Percentiles rank a stretch among this genome's conserved stretches.
Evolutionary conservation across 2,113 vertebrate genomes (phyloP).

Genomic region (Caranx melampygus): DNA sequence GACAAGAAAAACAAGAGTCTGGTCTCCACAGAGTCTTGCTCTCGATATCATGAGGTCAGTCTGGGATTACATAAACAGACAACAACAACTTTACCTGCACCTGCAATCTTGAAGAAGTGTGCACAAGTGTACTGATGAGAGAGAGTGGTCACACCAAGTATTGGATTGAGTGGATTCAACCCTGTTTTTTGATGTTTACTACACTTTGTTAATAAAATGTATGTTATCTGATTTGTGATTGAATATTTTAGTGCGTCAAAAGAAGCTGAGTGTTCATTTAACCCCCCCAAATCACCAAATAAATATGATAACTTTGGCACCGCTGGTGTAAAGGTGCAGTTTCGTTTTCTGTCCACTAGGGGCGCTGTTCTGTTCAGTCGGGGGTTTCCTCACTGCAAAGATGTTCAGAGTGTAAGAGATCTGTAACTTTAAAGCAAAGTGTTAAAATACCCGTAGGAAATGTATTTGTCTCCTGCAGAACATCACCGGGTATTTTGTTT

Average conservation of each 20-base stretch:
- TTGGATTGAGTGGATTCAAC: too few species aligned
- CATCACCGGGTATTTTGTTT: rapidly evolving
- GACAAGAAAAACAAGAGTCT: not conserved
- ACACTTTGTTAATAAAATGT: too few species aligned
- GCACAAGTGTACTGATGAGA: too few species aligned
- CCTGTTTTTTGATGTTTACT: too few species aligned
- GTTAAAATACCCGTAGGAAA: not conserved
- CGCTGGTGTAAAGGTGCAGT: not conserved
- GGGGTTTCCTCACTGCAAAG: conserved; percentile 53
- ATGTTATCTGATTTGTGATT: too few species aligned
- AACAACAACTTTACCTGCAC: not conserved
- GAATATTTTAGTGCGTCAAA: too few species aligned
- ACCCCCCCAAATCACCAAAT: not conserved
- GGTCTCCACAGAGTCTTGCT: too few species aligned
- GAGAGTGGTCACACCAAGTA: too few species aligned
- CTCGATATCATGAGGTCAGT: not conserved
- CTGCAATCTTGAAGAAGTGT: not conserved
- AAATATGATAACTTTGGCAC: not conserved
- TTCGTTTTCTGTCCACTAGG: conserved; percentile 21
- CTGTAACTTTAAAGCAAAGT: not conserved
- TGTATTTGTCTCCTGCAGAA: not conserved
- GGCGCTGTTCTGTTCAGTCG: not conserved
- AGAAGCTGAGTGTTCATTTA: too few species aligned
- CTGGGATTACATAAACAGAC: not conserved
- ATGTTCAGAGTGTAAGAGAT: conserved; percentile 40